Conservation (phyloP, 2,888 invertebrate genomes). For the Meghimatium bilineatum region DNA sequence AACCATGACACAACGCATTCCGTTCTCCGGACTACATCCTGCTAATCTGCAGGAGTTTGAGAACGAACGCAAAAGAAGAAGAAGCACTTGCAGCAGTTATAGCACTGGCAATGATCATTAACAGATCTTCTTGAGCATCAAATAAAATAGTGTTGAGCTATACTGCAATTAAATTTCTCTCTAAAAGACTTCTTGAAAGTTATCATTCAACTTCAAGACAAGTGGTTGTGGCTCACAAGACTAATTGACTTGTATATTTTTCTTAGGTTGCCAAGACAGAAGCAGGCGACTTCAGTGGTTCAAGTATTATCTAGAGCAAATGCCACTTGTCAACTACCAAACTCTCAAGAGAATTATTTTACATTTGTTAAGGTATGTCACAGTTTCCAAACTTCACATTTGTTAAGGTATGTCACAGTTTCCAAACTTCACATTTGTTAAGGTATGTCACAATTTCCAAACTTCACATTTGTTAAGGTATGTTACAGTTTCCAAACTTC, state of each 20-base stretch:
- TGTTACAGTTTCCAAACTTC: slow-evolving; percentile 45
- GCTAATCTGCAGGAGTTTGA: too few species aligned
- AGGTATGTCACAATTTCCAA: slow-evolving; percentile 49
- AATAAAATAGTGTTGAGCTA: too few species aligned
- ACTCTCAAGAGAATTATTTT: slow-evolving; percentile 87
- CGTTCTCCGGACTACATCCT: too few species aligned
- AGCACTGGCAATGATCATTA: too few species aligned
- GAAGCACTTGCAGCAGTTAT: too few species aligned
- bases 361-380: slow-evolving; percentile 81
- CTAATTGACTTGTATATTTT: neutral
- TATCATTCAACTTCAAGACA: too few species aligned
- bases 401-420: slow-evolving; percentile 47
- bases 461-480: slow-evolving; percentile 1
- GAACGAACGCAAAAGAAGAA: too few species aligned
- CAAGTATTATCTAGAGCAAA: slow-evolving; percentile 82
- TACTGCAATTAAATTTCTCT: too few species aligned
- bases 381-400: neutral
- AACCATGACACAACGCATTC: too few species aligned
- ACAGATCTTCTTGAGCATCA: too few species aligned
- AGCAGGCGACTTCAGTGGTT: slow-evolving; percentile 66
- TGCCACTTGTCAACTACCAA: slow-evolving; percentile 85
- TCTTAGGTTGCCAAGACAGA: slow-evolving; percentile 46
- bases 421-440: neutral
- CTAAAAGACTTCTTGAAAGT: too few species aligned
- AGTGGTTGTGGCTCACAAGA: too few species aligned